phyloP scores from a whole-genome alignment of 2,113 vertebrate species.

The Planiliza haematocheilus region DNA sequence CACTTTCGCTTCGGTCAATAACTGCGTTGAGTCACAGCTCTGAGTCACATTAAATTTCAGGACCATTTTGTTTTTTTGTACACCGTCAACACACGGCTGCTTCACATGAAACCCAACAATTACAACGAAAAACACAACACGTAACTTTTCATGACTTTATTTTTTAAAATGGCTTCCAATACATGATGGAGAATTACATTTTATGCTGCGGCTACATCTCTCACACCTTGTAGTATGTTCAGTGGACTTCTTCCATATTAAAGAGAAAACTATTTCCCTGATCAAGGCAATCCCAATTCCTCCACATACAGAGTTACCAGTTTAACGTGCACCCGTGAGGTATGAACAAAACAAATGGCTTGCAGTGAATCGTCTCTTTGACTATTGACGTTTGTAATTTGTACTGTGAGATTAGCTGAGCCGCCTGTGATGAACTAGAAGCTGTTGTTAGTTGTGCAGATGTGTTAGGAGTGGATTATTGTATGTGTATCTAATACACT shows the following conservation, averaged over 20 bases:
- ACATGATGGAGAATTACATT: constrained; percentile 55
- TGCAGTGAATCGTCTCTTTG: constrained; percentile 21
- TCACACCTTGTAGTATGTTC: constrained; percentile 38
- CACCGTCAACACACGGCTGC: no score
- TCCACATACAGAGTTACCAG: constrained; percentile 5
- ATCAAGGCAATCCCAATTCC: constrained; percentile 55
- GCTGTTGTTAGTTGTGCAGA: background rate
- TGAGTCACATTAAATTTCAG: no score
- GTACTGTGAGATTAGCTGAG: background rate
- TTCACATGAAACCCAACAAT: background rate
- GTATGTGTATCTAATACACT: constrained; percentile 14
- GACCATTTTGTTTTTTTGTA: no score
- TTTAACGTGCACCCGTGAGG: constrained; percentile 5
- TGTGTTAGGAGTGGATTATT: background rate
- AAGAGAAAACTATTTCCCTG: constrained; percentile 62
- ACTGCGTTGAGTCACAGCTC: no score
- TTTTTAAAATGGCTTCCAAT: constrained; percentile 74
- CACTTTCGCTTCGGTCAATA: no score
- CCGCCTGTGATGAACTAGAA: background rate
- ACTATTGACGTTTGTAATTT: fast-evolving
- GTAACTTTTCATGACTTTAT: constrained; percentile 70
- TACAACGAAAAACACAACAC: background rate
- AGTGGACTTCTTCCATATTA: constrained; percentile 36
- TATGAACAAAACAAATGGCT: background rate
- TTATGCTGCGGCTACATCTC: constrained; percentile 39